These are phyloP conservation scores for Apogon talboti DNA, from an alignment of 2,797 vertebrate genomes.

Conservation along the genomic window DNA sequence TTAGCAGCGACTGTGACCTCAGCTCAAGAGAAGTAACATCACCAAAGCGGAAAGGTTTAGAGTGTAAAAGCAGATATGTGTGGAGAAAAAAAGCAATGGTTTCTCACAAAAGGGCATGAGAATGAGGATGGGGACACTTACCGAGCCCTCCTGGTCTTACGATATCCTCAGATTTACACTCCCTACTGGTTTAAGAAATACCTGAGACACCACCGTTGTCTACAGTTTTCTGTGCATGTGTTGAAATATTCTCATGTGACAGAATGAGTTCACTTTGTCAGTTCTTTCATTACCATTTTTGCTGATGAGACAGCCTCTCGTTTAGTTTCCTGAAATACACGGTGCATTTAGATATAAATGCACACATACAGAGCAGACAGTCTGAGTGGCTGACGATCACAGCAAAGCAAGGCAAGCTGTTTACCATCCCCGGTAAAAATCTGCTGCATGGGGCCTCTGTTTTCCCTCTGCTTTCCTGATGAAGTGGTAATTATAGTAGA, in stretches of 20 bases:
- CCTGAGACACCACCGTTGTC: neutral
- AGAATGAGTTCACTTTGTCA: constrained; percentile 57
- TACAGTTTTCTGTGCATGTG: neutral
- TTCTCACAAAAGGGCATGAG: neutral
- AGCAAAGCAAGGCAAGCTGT: constrained; percentile 57
- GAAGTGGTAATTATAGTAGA: constrained; percentile 76
- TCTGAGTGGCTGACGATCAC: constrained; percentile 49
- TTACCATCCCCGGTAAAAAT: constrained; percentile 54
- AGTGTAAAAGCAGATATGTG: neutral
- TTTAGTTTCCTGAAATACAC: constrained; percentile 50
- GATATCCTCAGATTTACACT: neutral
- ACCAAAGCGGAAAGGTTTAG: neutral
- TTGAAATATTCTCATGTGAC: constrained; percentile 39
- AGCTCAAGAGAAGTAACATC: neutral
- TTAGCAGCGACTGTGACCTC: neutral
- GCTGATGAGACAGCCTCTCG: constrained; percentile 32
- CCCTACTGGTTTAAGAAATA: constrained; percentile 29
- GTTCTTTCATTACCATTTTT: constrained; percentile 42
- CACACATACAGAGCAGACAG: constrained; percentile 33
- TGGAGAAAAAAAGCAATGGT: neutral
- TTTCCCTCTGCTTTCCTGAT: constrained; percentile 55
- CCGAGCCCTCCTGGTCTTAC: neutral
- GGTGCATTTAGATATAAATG: constrained; percentile 30
- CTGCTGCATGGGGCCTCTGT: constrained; percentile 25
- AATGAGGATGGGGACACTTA: neutral